A percentile compares a stretch with the other conserved stretches of the same genome.
These are phyloP conservation scores for Myiopsitta monachus DNA, from an alignment of 2,113 vertebrate genomes.

Conservation along the genomic window DNA sequence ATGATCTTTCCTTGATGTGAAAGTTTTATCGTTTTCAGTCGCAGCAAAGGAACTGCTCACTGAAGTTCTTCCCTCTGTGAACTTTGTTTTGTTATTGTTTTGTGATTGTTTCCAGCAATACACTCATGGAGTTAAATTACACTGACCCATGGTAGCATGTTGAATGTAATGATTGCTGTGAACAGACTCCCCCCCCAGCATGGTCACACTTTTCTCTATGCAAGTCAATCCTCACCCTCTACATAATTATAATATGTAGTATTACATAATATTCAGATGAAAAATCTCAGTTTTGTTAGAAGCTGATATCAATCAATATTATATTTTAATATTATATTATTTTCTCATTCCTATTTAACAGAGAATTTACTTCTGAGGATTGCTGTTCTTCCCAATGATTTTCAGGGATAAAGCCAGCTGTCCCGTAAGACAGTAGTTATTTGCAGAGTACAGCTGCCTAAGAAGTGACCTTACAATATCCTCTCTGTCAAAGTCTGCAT, in stretches of 20 bases:
- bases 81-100: not conserved
- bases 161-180: not conserved
- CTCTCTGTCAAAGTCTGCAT: not conserved
- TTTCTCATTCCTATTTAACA: not conserved
- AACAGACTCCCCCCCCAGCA: not conserved
- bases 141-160: accelerated
- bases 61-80: not conserved
- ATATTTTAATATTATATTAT: not conserved
- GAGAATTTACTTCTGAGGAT: not conserved
- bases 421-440: accelerated
- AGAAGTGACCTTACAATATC: not conserved
- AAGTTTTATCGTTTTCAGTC: not conserved
- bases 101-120: not conserved
- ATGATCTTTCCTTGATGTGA: not conserved
- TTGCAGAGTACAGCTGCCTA: not conserved
- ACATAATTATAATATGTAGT: not conserved
- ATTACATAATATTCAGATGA: not conserved
- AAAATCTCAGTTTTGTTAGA: not conserved
- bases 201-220: accelerated
- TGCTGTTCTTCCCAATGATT: accelerated
- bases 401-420: not conserved
- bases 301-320: not conserved
- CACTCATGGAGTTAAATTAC: not conserved
- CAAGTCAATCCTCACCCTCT: not conserved
- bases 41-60: not conserved